Evolutionary conservation across 2,888 invertebrate genomes (phyloP).

Genomic region (Campoplex capitator): DNA sequence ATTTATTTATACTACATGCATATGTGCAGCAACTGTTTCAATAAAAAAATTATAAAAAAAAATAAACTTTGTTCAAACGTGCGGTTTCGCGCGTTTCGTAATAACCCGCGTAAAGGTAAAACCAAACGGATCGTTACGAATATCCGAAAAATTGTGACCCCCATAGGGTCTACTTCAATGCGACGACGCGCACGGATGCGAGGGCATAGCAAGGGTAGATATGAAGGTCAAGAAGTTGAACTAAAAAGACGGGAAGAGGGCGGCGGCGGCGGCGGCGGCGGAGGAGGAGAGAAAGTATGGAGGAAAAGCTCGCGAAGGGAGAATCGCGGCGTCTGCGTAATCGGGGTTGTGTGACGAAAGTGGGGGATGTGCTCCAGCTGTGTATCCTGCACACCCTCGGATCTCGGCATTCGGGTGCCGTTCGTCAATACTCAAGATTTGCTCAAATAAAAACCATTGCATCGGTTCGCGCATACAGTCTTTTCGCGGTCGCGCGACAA

Average conservation of each 20-base stretch:
- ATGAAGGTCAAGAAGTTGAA: background rate
- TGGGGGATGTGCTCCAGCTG: background rate
- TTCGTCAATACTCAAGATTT: constrained; percentile 51
- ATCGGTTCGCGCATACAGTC: constrained; percentile 3
- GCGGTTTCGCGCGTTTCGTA: too few relatives aligned
- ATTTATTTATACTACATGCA: too few relatives aligned
- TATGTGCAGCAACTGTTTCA: too few relatives aligned
- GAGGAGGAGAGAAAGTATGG: background rate
- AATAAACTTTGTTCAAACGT: too few relatives aligned
- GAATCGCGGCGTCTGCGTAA: constrained; percentile 59
- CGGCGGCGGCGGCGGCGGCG: background rate
- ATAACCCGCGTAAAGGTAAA: too few relatives aligned
- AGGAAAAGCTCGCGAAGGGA: background rate
- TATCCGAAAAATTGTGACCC: too few relatives aligned
- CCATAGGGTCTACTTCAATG: too few relatives aligned
- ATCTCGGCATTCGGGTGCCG: constrained; percentile 7
- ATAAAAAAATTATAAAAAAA: too few relatives aligned
- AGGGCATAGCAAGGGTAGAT: too few relatives aligned
- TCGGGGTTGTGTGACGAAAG: background rate
- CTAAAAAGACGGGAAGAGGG: background rate
- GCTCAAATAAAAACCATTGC: background rate
- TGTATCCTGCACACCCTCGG: background rate
- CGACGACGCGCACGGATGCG: too few relatives aligned
- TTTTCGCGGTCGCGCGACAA: background rate
- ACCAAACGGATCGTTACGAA: too few relatives aligned